Evolutionary conservation across 2,888 invertebrate species (phyloP).

Genomic region (Spisula subtruncata): DNA sequence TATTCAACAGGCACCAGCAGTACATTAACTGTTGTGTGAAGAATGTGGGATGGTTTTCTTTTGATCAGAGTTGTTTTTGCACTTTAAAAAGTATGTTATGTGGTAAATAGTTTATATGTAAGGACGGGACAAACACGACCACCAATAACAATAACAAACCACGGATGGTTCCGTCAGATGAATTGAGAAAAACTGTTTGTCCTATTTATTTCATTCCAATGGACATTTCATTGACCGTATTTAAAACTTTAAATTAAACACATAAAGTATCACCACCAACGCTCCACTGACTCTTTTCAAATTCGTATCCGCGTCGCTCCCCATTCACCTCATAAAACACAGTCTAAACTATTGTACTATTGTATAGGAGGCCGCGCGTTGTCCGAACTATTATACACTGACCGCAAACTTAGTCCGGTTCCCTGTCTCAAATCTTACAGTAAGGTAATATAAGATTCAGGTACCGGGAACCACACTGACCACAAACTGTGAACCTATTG

Average conservation of each 20-base stretch:
- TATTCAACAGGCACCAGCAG: no score
- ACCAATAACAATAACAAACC: not conserved
- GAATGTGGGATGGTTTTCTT: no score
- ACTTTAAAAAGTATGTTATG: no score
- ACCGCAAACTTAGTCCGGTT: no score
- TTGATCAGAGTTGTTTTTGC: no score
- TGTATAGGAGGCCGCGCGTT: not conserved
- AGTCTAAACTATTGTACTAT: not conserved
- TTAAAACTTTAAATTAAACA: conserved; percentile 2
- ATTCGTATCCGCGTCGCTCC: not conserved
- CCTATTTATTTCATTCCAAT: not conserved
- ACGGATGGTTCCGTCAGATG: not conserved
- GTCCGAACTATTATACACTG: not conserved
- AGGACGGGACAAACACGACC: not conserved
- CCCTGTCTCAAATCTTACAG: no score
- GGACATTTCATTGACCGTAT: not conserved
- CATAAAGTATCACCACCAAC: not conserved
- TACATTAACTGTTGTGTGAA: no score
- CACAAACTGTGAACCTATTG: not conserved
- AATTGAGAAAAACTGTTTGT: not conserved
- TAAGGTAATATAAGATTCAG: no score
- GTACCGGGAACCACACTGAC: no score
- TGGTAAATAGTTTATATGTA: not conserved
- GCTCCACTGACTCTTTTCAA: not conserved
- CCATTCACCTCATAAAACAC: not conserved